Evolutionary conservation across 2,797 vertebrate species (phyloP).

Genomic region (Micrastur ruficollis): DNA sequence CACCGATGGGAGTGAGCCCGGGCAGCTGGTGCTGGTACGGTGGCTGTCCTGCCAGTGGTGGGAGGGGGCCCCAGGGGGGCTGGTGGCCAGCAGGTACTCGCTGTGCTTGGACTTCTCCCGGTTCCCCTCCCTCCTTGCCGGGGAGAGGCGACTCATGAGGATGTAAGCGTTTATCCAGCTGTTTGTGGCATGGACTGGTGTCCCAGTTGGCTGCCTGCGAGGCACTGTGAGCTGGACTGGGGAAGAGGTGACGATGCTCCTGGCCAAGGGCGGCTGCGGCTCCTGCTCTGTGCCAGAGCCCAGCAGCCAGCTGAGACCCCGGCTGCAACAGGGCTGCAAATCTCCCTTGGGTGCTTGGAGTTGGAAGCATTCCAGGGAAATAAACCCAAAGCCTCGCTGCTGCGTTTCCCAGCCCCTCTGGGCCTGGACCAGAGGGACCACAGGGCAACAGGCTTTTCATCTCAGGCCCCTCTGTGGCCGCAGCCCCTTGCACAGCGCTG

Average conservation of each 20-base stretch:
- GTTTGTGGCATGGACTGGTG: constrained; percentile 2
- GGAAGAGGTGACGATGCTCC: constrained; percentile 22
- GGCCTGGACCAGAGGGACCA: fast-evolving
- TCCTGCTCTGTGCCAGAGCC: background rate
- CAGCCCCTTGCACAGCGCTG: background rate
- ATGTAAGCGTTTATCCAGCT: background rate
- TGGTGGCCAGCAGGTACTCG: background rate
- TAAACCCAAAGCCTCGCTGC: fast-evolving
- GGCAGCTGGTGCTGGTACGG: background rate
- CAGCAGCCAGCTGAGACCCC: background rate
- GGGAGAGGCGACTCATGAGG: background rate
- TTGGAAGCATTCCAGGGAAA: background rate
- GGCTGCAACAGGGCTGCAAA: background rate
- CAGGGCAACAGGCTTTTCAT: background rate
- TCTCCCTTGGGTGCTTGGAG: background rate
- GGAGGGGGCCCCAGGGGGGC: background rate
- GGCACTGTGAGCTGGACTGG: background rate
- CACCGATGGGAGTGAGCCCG: fast-evolving
- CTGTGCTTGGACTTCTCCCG: background rate
- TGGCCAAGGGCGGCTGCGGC: background rate
- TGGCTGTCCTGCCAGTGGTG: fast-evolving
- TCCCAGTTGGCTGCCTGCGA: constrained; percentile 44
- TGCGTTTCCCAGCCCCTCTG: background rate
- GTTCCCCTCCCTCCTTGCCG: background rate
- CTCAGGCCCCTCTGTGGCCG: background rate